Conservation (phyloP, 2,888 invertebrate species). For the Tetrapedia diversipes region DNA sequence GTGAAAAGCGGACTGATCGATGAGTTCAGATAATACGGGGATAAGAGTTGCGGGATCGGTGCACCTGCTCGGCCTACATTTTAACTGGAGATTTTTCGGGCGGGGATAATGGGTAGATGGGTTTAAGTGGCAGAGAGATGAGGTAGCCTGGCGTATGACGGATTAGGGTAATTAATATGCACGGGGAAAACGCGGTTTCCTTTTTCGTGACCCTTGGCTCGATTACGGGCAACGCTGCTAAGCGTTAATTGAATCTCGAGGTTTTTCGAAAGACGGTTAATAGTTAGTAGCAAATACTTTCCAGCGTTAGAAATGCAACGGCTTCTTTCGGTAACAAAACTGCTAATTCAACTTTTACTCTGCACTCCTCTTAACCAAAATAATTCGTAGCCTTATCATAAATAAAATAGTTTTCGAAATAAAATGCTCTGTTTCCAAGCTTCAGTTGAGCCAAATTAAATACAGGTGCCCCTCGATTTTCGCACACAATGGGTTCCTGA, state of each 20-base stretch:
- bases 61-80: conserved; percentile 27
- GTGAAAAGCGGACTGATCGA: conserved; percentile 22
- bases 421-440: too few species aligned
- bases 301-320: background rate
- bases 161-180: conserved; percentile 35
- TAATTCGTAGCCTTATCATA: too few species aligned
- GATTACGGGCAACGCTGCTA: background rate
- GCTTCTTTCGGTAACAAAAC: too few species aligned
- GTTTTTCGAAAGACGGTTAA: background rate
- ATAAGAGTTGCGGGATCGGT: background rate
- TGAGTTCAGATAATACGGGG: background rate
- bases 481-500: too few species aligned
- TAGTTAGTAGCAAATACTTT: background rate
- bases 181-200: conserved; percentile 5
- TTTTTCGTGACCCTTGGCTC: background rate
- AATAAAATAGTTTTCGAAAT: too few species aligned
- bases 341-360: too few species aligned
- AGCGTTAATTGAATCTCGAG: conserved; percentile 3
- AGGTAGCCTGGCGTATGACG: background rate
- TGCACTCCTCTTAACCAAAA: too few species aligned
- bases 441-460: too few species aligned
- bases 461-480: too few species aligned
- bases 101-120: conserved; percentile 12
- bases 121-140: conserved; percentile 15
- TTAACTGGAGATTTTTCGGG: conserved; percentile 3